Evolutionary conservation across 2,888 invertebrate genomes (phyloP).

Genomic region (Julus scanicus): DNA sequence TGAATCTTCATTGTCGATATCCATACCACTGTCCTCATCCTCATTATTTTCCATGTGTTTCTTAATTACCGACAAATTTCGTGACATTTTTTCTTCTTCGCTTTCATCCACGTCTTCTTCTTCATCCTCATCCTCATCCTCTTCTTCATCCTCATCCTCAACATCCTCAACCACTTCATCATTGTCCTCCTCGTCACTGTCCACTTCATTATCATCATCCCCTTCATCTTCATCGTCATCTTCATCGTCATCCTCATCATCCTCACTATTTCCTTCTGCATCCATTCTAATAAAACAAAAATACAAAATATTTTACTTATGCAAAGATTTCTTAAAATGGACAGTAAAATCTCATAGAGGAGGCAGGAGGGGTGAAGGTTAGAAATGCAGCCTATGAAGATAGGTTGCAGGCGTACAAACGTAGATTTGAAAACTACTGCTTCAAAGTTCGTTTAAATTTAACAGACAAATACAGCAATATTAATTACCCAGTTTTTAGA

Average conservation of each 20-base stretch:
- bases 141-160: slow-evolving; percentile 58
- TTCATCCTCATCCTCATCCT: slow-evolving; percentile 66
- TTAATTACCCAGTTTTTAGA: background rate
- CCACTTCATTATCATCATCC: background rate
- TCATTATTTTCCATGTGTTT: background rate
- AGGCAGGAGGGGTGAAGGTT: background rate
- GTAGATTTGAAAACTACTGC: too few species aligned
- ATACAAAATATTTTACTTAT: background rate
- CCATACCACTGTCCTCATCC: background rate
- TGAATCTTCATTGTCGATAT: background rate
- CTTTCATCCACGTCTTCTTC: slow-evolving; percentile 66
- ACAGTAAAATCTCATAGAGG: too few species aligned
- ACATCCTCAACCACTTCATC: slow-evolving; percentile 23
- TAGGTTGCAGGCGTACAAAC: too few species aligned
- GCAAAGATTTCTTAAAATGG: background rate
- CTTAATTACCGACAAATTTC: slow-evolving; percentile 60
- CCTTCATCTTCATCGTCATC: background rate
- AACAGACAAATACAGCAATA: background rate
- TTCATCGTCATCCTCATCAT: background rate
- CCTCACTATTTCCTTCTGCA: background rate
- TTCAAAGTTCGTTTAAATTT: background rate
- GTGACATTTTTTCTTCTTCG: slow-evolving; percentile 58
- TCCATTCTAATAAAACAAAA: background rate
- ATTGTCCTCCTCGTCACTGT: slow-evolving; percentile 36
- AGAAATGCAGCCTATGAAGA: too few species aligned